Evolutionary conservation across 2,888 invertebrate genomes (phyloP).

Genomic region (Perizoma affinitatum): DNA sequence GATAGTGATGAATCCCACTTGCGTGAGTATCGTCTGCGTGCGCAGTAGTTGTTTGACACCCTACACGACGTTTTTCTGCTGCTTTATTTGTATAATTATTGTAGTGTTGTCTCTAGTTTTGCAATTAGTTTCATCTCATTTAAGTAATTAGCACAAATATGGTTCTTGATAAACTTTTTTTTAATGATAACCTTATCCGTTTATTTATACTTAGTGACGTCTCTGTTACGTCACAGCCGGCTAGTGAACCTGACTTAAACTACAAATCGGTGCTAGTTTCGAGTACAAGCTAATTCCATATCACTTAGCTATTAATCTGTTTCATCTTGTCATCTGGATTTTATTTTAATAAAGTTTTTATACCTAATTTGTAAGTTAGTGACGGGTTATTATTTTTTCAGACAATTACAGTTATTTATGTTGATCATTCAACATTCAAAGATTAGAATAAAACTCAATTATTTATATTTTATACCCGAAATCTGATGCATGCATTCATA

Average conservation of each 20-base stretch:
- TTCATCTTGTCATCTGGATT: not conserved
- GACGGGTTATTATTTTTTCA: not conserved
- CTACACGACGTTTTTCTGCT: too few relatives aligned
- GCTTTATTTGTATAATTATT: too few relatives aligned
- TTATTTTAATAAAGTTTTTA: not conserved
- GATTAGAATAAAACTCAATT: not conserved
- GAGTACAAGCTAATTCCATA: conserved; percentile 46
- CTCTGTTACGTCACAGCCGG: conserved; percentile 48
- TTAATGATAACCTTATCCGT: conserved; percentile 35
- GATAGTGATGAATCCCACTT: not conserved
- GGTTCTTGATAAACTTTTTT: not conserved
- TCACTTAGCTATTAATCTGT: conserved; percentile 32
- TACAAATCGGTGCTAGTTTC: conserved; percentile 42
- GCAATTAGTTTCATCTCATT: too few relatives aligned
- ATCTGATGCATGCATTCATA: too few relatives aligned
- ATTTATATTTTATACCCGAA: not conserved
- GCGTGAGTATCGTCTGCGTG: too few relatives aligned
- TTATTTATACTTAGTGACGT: conserved; percentile 40
- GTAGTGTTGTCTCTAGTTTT: too few relatives aligned
- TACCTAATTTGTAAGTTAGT: not conserved
- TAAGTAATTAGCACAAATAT: too few relatives aligned
- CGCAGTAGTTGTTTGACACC: too few relatives aligned
- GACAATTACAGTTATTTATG: not conserved
- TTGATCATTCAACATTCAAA: not conserved
- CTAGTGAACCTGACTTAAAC: conserved; percentile 53